phyloP scores from a whole-genome alignment of 35 echinoderm and acorn worm species.

The Holothuria glaberrima region DNA sequence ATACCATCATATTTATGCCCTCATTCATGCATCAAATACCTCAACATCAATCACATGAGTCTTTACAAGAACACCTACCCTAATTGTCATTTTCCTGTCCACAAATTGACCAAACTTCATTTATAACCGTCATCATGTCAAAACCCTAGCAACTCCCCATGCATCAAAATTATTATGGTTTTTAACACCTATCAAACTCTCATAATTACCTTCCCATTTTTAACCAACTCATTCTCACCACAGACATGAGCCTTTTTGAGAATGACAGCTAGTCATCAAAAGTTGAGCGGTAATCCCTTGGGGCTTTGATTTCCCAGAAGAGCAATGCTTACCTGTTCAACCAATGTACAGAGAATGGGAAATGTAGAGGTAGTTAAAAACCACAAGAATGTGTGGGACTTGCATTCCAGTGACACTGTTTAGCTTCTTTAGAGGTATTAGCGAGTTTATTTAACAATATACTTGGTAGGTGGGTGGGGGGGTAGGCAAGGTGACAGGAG shows the following conservation, averaged over 20 bases:
- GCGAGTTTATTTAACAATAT: constrained; percentile 26
- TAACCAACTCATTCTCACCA: too few species aligned
- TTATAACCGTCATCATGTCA: too few species aligned
- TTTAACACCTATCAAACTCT: too few species aligned
- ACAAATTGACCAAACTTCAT: too few species aligned
- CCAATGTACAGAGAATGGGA: constrained; percentile 2
- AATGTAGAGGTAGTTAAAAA: background rate
- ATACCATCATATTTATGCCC: too few species aligned
- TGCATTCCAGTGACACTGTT: constrained; percentile 27
- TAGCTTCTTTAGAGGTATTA: constrained; percentile 31
- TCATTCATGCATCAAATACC: too few species aligned
- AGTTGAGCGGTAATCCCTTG: background rate
- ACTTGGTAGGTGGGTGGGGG: constrained; percentile 8
- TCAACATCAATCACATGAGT: too few species aligned
- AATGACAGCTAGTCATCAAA: constrained; percentile 31
- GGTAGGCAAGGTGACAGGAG: background rate
- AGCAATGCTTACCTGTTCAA: constrained; percentile 23
- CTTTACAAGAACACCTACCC: too few species aligned
- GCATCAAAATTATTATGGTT: too few species aligned
- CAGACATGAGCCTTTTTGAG: background rate
- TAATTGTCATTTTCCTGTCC: too few species aligned
- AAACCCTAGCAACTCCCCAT: too few species aligned
- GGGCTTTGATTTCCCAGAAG: constrained; percentile 25
- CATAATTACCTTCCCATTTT: too few species aligned
- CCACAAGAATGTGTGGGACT: constrained; percentile 36